A percentile compares a stretch with the other conserved stretches of the same genome.
phyloP scores from a whole-genome alignment of 2,113 vertebrate species.

The human region DNA sequence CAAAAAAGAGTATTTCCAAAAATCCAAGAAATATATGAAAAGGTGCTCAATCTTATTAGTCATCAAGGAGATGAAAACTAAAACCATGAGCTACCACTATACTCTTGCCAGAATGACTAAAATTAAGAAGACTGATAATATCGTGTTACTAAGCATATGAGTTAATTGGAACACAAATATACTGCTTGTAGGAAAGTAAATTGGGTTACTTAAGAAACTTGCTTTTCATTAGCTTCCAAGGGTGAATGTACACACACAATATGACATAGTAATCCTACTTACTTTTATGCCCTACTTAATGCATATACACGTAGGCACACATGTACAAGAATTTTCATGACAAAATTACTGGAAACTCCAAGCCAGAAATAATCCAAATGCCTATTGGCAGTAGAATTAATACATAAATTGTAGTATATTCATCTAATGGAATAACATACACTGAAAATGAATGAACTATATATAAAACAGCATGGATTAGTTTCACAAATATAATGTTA shows the following conservation, averaged over 20 bases:
- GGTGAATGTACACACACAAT: not conserved
- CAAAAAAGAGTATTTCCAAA: not conserved
- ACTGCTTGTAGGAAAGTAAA: not conserved
- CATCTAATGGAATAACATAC: not conserved
- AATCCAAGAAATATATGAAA: not conserved
- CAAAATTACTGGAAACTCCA: not conserved
- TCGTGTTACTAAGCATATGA: not conserved
- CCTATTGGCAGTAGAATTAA: not conserved
- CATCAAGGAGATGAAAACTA: not conserved
- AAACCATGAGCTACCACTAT: not conserved
- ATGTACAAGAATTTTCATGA: not conserved
- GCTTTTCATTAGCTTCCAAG: not conserved
- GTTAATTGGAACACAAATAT: not conserved
- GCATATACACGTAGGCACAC: not conserved
- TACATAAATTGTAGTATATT: not conserved
- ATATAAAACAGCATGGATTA: not conserved
- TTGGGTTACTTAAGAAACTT: not conserved
- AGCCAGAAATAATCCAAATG: constrained; percentile 15
- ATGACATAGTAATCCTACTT: not conserved
- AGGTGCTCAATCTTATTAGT: not conserved
- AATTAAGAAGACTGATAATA: not conserved
- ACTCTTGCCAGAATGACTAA: not conserved
- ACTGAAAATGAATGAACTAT: not conserved
- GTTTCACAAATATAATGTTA: not conserved
- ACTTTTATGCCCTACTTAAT: not conserved